Conservation (phyloP, 2,113 vertebrate species). For the Petroica traversi region DNA sequence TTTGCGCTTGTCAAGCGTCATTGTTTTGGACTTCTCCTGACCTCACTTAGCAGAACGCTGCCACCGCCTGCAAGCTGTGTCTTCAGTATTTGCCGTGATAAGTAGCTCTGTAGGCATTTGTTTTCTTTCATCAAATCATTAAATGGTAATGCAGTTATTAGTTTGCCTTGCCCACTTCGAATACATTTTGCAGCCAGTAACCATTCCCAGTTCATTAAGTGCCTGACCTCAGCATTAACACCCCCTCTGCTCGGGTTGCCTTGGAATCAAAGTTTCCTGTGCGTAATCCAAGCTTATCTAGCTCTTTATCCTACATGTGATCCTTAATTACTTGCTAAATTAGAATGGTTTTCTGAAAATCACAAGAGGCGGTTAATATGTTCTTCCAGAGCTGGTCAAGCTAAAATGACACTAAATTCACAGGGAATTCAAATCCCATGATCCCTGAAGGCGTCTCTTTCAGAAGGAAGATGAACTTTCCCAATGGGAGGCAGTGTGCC, state of each 20-base stretch:
- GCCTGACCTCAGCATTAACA: constrained; percentile 75
- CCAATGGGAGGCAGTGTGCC: constrained; percentile 70
- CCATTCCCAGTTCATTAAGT: constrained; percentile 83
- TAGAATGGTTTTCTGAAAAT: constrained; percentile 86
- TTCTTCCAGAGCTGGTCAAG: constrained; percentile 85
- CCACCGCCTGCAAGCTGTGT: constrained; percentile 6
- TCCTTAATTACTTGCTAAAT: constrained; percentile 90
- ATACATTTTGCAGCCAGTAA: constrained; percentile 67
- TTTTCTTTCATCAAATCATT: constrained; percentile 65
- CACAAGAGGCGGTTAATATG: constrained; percentile 85
- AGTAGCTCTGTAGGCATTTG: constrained; percentile 28
- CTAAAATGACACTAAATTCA: constrained; percentile 81
- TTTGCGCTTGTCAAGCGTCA: background rate
- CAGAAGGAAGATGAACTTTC: constrained; percentile 75
- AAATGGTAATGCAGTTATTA: constrained; percentile 65
- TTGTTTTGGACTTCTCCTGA: background rate
- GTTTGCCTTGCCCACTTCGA: constrained; percentile 60
- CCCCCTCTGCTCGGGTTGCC: constrained; percentile 74
- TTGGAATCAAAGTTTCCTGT: constrained; percentile 87
- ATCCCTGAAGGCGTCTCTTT: constrained; percentile 86
- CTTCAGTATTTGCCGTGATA: background rate
- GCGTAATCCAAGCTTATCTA: constrained; percentile 86
- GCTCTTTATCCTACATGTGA: constrained; percentile 86
- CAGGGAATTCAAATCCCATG: constrained; percentile 82
- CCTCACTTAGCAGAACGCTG: background rate